Conservation (phyloP, 1,140 invertebrate genomes). For the Macrosteles quadrilineatus region DNA sequence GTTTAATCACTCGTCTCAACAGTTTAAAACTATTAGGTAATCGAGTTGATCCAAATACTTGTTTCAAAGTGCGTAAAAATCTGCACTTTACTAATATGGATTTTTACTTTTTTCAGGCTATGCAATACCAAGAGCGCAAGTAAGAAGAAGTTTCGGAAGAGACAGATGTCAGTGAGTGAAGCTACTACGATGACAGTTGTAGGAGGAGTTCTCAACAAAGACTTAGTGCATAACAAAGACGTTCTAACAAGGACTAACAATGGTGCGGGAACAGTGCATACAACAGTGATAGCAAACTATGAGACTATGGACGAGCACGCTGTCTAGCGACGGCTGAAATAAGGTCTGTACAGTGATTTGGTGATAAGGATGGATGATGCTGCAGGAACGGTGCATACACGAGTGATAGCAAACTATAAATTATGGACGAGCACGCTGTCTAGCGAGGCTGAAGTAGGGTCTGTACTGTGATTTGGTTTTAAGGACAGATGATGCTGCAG, state of each 20-base stretch:
- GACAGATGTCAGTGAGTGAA: slow-evolving; percentile 68
- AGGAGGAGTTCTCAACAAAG: slow-evolving; percentile 37
- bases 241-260: slow-evolving; percentile 1
- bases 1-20: too few relatives aligned
- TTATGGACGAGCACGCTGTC: slow-evolving; percentile 11
- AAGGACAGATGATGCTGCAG: too few relatives aligned
- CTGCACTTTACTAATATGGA: too few relatives aligned
- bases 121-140: slow-evolving; percentile 12
- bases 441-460: background rate
- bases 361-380: too few relatives aligned
- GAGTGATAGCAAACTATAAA: slow-evolving; percentile 10
- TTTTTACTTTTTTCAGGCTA: background rate
- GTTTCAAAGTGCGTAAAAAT: too few relatives aligned
- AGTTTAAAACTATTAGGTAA: too few relatives aligned
- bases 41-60: too few relatives aligned
- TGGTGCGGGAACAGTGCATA: slow-evolving; percentile 11
- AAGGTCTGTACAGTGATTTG: too few relatives aligned
- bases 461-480: too few relatives aligned
- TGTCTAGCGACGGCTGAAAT: background rate
- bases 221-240: background rate
- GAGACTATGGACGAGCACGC: slow-evolving; percentile 13
- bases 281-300: slow-evolving; percentile 11
- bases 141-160: slow-evolving; percentile 53
- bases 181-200: slow-evolving; percentile 68
- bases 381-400: background rate